These are phyloP conservation scores for Polymixis flavicincta DNA, from an alignment of 2,888 invertebrate species.

Conservation along the genomic window DNA sequence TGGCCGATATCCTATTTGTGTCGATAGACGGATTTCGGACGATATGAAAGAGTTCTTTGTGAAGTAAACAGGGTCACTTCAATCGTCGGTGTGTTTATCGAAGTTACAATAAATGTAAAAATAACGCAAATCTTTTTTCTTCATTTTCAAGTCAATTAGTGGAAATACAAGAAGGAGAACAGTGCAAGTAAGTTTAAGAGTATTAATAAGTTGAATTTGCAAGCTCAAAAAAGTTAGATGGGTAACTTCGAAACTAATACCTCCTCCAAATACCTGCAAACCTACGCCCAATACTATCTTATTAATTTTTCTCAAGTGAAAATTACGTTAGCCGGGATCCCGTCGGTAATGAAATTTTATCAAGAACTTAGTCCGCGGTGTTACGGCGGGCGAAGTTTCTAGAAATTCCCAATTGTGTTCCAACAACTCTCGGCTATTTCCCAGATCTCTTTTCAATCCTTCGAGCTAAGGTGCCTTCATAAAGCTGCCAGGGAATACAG, in stretches of 20 bases:
- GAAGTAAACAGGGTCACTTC: conserved; percentile 34
- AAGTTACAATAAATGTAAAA: conserved; percentile 1
- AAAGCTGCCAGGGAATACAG: neutral
- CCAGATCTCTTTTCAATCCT: conserved; percentile 63
- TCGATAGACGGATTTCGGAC: conserved; percentile 45
- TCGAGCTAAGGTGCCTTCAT: conserved; percentile 33
- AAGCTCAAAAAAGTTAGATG: neutral
- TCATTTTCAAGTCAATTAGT: neutral
- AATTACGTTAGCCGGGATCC: conserved; percentile 40
- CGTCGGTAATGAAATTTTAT: conserved; percentile 65
- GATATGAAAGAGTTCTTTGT: conserved; percentile 44
- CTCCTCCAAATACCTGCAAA: neutral
- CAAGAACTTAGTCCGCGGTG: conserved; percentile 57
- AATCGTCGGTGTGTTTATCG: conserved; percentile 1
- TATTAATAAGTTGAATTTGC: neutral
- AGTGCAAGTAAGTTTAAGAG: neutral
- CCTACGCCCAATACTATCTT: conserved; percentile 13
- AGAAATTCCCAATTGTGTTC: conserved; percentile 64
- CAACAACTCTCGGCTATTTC: conserved; percentile 63
- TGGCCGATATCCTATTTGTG: conserved; percentile 51
- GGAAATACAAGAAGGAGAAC: no score
- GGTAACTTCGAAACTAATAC: neutral
- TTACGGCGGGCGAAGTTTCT: conserved; percentile 52
- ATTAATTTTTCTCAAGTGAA: conserved; percentile 44
- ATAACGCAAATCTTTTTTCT: neutral